Conservation (phyloP, 2,888 invertebrate genomes). For the Noctua janthe region DNA sequence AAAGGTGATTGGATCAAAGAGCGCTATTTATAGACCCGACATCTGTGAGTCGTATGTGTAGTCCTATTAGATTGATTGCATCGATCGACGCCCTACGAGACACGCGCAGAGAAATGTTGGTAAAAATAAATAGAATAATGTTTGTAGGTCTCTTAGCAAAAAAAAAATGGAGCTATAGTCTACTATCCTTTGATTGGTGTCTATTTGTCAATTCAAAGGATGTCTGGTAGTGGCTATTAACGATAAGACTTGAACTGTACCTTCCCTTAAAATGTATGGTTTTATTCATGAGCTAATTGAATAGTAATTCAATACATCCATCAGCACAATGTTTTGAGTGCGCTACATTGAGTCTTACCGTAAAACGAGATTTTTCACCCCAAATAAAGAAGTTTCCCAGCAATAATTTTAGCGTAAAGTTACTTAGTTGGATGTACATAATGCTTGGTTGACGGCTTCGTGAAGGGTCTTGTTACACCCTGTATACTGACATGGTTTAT, state of each 20-base stretch:
- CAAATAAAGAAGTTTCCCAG: too few relatives aligned
- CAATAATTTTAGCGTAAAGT: too few relatives aligned
- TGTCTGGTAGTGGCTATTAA: not conserved
- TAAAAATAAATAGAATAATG: conserved; percentile 17
- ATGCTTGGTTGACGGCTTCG: too few relatives aligned
- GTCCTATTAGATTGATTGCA: conserved; percentile 44
- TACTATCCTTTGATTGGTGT: not conserved
- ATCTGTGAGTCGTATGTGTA: conserved; percentile 71
- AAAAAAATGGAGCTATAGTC: not conserved
- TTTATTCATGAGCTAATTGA: too few relatives aligned
- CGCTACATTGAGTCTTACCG: too few relatives aligned
- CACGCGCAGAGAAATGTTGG: not conserved
- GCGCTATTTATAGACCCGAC: conserved; percentile 72
- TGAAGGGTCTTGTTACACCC: too few relatives aligned
- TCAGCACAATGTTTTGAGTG: too few relatives aligned
- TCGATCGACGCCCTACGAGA: conserved; percentile 35
- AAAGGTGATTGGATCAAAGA: conserved; percentile 77
- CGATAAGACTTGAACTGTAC: not conserved
- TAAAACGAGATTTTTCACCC: too few relatives aligned
- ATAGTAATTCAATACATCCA: too few relatives aligned
- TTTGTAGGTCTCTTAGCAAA: not conserved
- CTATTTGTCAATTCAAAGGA: not conserved
- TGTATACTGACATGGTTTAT: too few relatives aligned
- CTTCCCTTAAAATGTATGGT: not conserved
- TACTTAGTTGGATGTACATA: too few relatives aligned